These are phyloP conservation scores for Drosophila chauvacae DNA, from an alignment of 1,140 invertebrate genomes.

Conservation along the genomic window DNA sequence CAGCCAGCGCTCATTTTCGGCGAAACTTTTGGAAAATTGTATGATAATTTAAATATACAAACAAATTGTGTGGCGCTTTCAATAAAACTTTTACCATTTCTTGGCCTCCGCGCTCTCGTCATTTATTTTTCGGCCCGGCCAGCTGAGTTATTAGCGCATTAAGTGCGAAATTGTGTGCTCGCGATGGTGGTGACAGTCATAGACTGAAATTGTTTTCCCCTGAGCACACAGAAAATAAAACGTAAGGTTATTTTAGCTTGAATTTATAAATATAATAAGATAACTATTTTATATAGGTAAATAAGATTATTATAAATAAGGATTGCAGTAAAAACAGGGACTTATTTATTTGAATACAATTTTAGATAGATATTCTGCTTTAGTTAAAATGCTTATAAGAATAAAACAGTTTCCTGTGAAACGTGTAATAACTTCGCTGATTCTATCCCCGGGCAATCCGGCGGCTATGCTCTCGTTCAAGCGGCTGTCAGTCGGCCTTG, in stretches of 20 bases:
- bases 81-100: conserved; percentile 82
- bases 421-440: not conserved
- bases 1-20: conserved; percentile 64
- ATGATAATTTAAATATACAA: conserved; percentile 83
- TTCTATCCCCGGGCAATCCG: conserved; percentile 14
- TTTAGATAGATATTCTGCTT: not conserved
- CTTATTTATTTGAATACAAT: not conserved
- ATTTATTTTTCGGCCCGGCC: conserved; percentile 15
- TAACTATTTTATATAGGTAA: not conserved
- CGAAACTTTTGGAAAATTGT: conserved; percentile 73
- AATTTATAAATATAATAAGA: not conserved
- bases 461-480: conserved; percentile 30
- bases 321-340: not conserved
- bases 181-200: conserved; percentile 32
- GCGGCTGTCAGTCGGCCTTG: conserved; percentile 57
- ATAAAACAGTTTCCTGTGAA: conserved; percentile 1
- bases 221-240: not conserved
- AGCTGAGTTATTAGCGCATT: conserved; percentile 78
- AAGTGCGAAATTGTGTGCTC: conserved; percentile 58
- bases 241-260: not conserved
- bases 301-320: not conserved
- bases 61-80: conserved; percentile 82
- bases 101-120: conserved; percentile 33
- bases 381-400: not conserved
- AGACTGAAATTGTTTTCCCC: conserved; percentile 38